Conservation (phyloP, 2,797 vertebrate genomes). For the Propithecus deckenii region DNA sequence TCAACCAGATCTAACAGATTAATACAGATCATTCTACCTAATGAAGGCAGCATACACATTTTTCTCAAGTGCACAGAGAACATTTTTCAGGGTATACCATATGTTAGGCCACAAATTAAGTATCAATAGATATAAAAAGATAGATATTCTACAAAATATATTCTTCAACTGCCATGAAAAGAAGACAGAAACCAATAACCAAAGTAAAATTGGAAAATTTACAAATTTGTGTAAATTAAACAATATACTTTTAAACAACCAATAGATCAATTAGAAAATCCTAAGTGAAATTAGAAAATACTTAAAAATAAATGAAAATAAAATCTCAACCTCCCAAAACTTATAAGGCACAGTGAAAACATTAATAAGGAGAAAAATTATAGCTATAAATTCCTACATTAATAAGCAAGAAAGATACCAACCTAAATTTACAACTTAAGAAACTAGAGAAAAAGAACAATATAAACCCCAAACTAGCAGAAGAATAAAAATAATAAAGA, state of each 20-base stretch:
- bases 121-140: background rate
- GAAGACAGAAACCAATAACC: background rate
- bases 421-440: background rate
- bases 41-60: background rate
- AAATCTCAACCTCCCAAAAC: background rate
- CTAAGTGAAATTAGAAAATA: background rate
- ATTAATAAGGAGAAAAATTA: background rate
- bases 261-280: background rate
- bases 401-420: background rate
- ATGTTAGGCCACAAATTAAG: background rate
- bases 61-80: background rate
- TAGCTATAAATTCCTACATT: background rate
- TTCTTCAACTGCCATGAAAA: background rate
- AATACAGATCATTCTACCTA: background rate
- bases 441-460: background rate
- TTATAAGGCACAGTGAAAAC: background rate
- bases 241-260: background rate
- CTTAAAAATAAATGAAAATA: background rate
- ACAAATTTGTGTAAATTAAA: background rate
- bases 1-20: background rate
- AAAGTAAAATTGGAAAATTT: background rate
- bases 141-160: background rate
- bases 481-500: background rate
- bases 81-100: background rate
- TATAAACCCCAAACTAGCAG: background rate